phyloP scores from a whole-genome alignment of 2,113 vertebrate species.

The Numida meleagris region DNA sequence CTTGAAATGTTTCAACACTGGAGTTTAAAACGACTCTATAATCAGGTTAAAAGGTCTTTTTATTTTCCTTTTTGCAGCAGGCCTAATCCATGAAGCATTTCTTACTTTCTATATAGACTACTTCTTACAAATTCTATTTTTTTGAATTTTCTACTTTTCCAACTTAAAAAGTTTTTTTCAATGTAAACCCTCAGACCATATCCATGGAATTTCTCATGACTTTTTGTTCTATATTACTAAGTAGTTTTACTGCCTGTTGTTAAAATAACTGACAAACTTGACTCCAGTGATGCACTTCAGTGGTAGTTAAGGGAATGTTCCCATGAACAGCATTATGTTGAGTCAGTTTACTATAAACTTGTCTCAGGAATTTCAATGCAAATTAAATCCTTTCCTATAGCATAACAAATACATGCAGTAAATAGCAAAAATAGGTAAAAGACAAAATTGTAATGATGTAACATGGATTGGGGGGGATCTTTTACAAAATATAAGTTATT shows the following conservation, averaged over 20 bases:
- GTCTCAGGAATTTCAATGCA: background rate
- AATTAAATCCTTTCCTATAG: background rate
- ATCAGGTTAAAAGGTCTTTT: background rate
- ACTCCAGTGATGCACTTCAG: background rate
- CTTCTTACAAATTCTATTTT: background rate
- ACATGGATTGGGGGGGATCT: background rate
- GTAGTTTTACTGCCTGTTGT: background rate
- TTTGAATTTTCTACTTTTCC: background rate
- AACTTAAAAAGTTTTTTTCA: background rate
- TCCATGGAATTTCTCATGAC: background rate
- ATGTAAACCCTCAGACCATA: background rate
- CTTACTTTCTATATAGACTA: background rate
- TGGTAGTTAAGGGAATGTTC: background rate
- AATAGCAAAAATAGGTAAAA: background rate
- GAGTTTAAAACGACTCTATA: background rate
- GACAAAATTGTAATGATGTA: background rate
- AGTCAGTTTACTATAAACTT: background rate
- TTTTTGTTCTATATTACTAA: background rate
- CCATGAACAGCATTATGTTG: background rate
- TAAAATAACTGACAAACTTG: constrained; percentile 10
- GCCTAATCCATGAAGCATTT: background rate
- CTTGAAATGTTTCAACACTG: background rate
- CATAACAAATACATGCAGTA: background rate
- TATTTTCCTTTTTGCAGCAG: background rate
- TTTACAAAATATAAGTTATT: background rate